Evolutionary conservation across 35 echinoderm and acorn worm species (phyloP), one percentile per base, ranked within the genome.

Genomic region (Apostichopus parvimensis): DNA sequence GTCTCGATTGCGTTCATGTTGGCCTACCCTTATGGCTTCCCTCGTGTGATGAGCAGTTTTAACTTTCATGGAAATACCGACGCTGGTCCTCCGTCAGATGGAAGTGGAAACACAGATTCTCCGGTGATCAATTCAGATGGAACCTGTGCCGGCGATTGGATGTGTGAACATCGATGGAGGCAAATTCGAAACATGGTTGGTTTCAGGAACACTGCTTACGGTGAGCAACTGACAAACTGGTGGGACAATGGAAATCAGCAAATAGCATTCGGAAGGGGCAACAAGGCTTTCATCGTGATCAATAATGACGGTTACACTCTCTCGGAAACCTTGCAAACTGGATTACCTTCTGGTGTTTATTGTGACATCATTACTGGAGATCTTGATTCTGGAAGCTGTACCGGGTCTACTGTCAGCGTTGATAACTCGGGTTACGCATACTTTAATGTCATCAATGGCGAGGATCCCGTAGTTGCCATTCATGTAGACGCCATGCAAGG

Each of bases 121-220:
- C 79, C 86, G 6, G 54, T 25, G 13, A 90, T 95, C 79, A 90
- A 93, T 54, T 76, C 84, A 8, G 94, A 98, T 55, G 92, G 94
- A 34, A 56, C 90, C 1, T 98, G 96, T 54, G 91, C 66, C 8
- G 87, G 90, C 54, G 95, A 90, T 13, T 95, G 96, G 96, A 75
- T 94, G 7, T 98, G 96, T 68, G 96, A 98, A 72, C 96, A 98
- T 73, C 92, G 96, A 58, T 98, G 96, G 96, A 81, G 96, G 70
- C 84, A 88, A 57, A 98, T 98, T 75, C 92, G 84, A 54, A 95
- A 98, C 79, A 95, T 95, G 94, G 94, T 92, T 4, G 92, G 90
- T 6, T 95, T 95, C 90, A 89, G 92, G 34, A 98, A 98, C 18
- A 78, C 93, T 6, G 96, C 96, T 20, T 83, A 72, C 80, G 92